Evolutionary conservation across 2,113 vertebrate genomes (phyloP).

Genomic region (Chionomys nivalis): DNA sequence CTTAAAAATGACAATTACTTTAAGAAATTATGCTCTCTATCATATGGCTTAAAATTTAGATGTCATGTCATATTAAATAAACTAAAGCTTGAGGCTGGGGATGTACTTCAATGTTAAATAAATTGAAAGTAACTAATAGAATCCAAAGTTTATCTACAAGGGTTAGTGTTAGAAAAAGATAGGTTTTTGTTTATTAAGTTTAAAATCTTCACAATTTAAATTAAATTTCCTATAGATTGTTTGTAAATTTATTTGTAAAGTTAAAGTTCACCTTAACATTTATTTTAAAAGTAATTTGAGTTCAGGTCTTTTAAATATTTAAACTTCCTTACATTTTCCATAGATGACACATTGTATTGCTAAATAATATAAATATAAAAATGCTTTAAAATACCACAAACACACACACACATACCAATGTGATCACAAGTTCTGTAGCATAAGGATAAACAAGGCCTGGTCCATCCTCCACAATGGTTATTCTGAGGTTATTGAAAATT

Average conservation of each 20-base stretch:
- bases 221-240: neutral
- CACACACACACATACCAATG: no score
- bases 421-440: neutral
- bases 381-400: neutral
- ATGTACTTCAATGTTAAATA: conserved; percentile 8
- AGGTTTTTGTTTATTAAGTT: neutral
- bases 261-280: neutral
- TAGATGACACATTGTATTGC: neutral
- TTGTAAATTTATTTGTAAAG: neutral
- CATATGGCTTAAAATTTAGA: neutral
- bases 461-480: no score
- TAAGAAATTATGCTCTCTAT: neutral
- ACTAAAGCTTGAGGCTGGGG: neutral
- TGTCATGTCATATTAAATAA: neutral
- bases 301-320: neutral
- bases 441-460: neutral
- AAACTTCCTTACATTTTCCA: neutral
- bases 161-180: neutral
- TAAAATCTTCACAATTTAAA: neutral
- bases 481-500: neutral
- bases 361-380: neutral
- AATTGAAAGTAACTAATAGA: neutral
- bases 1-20: conserved; percentile 12
- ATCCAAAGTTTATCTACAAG: neutral
- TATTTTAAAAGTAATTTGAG: neutral